phyloP scores from a whole-genome alignment of 2,113 vertebrate genomes.

The Larimichthys polyactis region DNA sequence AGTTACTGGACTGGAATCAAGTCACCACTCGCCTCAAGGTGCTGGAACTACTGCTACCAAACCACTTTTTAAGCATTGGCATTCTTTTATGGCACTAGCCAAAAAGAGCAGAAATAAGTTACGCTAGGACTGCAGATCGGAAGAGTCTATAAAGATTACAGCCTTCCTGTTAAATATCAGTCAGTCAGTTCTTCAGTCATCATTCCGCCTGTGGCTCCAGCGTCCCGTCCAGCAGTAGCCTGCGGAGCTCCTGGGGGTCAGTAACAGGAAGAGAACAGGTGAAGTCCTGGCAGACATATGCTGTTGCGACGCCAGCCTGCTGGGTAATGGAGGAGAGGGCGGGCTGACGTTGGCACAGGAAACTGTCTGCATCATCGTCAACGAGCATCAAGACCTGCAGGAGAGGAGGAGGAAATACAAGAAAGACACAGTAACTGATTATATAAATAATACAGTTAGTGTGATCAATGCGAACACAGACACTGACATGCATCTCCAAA shows the following conservation, averaged over 20 bases:
- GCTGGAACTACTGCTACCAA: neutral
- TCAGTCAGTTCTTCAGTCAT: neutral
- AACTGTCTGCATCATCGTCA: conserved; percentile 84
- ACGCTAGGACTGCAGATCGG: neutral
- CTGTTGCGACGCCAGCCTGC: conserved; percentile 85
- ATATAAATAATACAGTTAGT: neutral
- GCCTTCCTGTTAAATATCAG: neutral
- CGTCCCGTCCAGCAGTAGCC: conserved; percentile 81
- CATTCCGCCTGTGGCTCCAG: neutral
- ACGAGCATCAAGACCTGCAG: conserved; percentile 90
- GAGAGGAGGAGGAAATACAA: neutral
- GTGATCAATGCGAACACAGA: no score
- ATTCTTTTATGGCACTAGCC: neutral
- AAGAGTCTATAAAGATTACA: neutral
- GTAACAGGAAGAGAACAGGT: conserved; percentile 90
- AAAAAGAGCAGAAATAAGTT: neutral
- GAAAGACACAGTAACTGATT: neutral
- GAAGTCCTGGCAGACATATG: conserved; percentile 91
- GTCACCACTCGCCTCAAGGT: neutral
- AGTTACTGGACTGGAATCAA: neutral
- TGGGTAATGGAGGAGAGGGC: conserved; percentile 86
- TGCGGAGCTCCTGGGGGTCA: conserved; percentile 86
- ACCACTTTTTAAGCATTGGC: neutral
- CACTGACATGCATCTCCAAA: no score
- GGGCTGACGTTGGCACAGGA: conserved; percentile 88